Evolutionary conservation across 2,888 invertebrate species (phyloP), one percentile per base, ranked within the genome.

Genomic region (Platynereis dumerilii): DNA sequence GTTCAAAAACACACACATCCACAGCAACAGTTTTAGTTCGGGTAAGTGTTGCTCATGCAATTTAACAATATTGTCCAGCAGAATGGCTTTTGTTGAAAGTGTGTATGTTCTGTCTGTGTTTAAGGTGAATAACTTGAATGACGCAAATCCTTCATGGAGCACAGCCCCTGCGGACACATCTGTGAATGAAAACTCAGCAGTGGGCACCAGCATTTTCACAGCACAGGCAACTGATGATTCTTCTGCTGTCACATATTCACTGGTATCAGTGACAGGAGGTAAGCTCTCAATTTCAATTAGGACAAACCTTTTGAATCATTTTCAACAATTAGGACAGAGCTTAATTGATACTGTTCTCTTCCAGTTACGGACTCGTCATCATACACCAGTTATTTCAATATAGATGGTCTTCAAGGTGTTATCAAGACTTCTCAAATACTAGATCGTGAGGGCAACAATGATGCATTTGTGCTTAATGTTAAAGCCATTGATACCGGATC

Each of bases 151-250:
- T 12, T 12, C 48, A n/a, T 48, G 48, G 48, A 48, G 20, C 48
- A 48, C 48, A 22, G 48, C 48, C n/a, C 48, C 48, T 22, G 48
- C 48, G n/a, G n/a, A 48, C 48, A n/a, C n/a, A 12, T 3, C 48
- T 5, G 17, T 48, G 3, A 22, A 48, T 48, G 48, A 48, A 22
- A 48, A 48, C 17, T 5, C 7, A 48, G 48, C 48, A 5, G 22
- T 48, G n/a, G 48, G 48, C 17, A 22, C 48, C 48, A 48, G 20
- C 17, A n/a, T 48, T 7, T 48, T 20, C n/a, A 48, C 48, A n/a
- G 48, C 17, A 3, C 20, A n/a, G 17, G 48, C 48, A 22, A 12
- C 48, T n/a, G 48, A 48, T 48, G 48, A 48, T n/a, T 34, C 34
- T 34, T 20, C n/a, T 5, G 22, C 48, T 22, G 22, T 48, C 48